Conservation (phyloP, 2,113 vertebrate species). For the Phoenicopterus ruber region DNA sequence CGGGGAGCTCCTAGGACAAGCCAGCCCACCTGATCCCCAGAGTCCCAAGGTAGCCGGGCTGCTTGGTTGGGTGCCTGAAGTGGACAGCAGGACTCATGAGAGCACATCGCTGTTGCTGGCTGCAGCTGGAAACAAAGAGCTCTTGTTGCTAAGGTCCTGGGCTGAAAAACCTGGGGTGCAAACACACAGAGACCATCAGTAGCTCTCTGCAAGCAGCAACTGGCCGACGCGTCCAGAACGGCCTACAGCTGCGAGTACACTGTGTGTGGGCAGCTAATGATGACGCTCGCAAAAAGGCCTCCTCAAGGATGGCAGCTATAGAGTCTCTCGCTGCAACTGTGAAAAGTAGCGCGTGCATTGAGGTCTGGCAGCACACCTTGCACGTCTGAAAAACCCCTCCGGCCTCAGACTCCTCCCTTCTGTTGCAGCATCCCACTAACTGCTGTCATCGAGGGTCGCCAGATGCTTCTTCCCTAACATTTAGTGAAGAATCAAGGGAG, state of each 20-base stretch:
- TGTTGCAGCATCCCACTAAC: not conserved
- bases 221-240: not conserved
- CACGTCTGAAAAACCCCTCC: not conserved
- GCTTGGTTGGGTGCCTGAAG: not conserved
- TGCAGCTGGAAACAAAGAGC: not conserved
- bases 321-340: not conserved
- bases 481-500: not conserved
- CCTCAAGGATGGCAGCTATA: not conserved
- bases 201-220: not conserved
- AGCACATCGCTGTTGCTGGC: not conserved
- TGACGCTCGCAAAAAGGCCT: not conserved
- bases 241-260: not conserved
- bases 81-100: not conserved
- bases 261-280: not conserved
- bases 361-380: not conserved
- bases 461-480: not conserved
- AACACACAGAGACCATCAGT: not conserved
- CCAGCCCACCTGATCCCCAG: not conserved
- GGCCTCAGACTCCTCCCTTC: not conserved
- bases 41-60: not conserved
- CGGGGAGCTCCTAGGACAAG: not conserved
- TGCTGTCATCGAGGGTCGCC: conserved; percentile 1
- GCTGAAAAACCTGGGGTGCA: not conserved
- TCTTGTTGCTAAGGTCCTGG: not conserved
- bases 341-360: fast-evolving